Evolutionary conservation across 2,888 invertebrate genomes (phyloP).

Genomic region (Hypselothyrea guttata): DNA sequence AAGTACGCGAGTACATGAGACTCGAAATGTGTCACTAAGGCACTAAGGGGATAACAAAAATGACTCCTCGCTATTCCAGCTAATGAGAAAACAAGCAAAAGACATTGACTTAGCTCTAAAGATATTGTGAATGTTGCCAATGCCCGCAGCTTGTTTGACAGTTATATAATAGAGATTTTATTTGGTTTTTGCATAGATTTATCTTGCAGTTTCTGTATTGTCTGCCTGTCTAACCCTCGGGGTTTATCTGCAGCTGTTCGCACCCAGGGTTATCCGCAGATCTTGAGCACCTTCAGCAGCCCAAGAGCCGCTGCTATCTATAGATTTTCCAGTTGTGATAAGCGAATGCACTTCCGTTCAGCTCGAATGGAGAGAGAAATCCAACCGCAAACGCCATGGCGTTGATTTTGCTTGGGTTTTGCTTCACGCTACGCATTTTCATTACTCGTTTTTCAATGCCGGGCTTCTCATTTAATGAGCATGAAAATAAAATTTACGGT

Average conservation of each 20-base stretch:
- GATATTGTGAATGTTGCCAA: conserved; percentile 2
- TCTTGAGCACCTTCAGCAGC: conserved; percentile 40
- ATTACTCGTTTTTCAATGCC: conserved; percentile 21
- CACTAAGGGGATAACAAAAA: conserved; percentile 15
- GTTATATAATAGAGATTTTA: conserved; percentile 29
- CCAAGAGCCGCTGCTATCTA: conserved; percentile 28
- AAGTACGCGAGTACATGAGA: not conserved
- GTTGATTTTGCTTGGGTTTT: conserved; percentile 30
- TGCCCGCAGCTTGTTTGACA: conserved; percentile 34
- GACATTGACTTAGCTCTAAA: conserved; percentile 5
- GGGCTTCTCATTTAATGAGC: conserved; percentile 53
- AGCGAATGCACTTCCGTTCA: conserved; percentile 52
- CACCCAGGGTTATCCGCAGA: conserved; percentile 17
- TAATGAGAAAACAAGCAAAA: conserved; percentile 18
- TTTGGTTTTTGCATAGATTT: conserved; percentile 25
- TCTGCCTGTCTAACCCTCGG: conserved; percentile 13
- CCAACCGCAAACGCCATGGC: conserved; percentile 42
- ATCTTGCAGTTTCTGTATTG: conserved; percentile 30
- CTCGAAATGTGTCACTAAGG: conserved; percentile 56
- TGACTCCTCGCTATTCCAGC: too few relatives aligned
- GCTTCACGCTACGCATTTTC: conserved; percentile 45
- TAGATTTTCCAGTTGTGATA: conserved; percentile 50
- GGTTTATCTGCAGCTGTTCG: conserved; percentile 57
- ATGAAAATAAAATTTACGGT: conserved; percentile 47
- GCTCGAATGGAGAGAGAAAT: conserved; percentile 41